These are phyloP conservation scores for Eidolon dupreanum DNA, from an alignment of 2,797 vertebrate species.

Conservation along the genomic window DNA sequence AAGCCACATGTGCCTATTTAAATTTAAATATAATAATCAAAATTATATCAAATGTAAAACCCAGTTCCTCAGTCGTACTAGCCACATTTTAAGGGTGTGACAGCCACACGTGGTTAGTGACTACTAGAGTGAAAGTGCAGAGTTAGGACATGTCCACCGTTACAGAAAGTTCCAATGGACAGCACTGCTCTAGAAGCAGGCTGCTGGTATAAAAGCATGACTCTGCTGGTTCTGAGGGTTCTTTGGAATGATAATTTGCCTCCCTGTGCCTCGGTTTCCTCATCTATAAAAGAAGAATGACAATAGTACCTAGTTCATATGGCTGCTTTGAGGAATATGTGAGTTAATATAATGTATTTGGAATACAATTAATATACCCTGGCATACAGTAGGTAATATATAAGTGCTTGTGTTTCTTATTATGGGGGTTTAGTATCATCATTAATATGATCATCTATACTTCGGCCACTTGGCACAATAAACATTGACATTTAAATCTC, in stretches of 20 bases:
- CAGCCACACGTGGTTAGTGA: background rate
- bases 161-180: background rate
- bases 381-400: background rate
- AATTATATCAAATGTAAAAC: background rate
- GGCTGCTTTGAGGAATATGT: background rate
- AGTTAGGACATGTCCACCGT: background rate
- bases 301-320: background rate
- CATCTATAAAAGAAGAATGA: background rate
- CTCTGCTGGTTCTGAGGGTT: background rate
- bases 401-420: background rate
- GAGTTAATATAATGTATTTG: background rate
- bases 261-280: background rate
- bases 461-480: background rate
- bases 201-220: background rate
- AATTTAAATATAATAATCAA: background rate
- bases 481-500: background rate
- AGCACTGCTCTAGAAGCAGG: background rate
- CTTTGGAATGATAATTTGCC: background rate
- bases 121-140: background rate
- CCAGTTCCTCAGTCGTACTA: background rate
- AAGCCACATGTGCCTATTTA: background rate
- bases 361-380: background rate
- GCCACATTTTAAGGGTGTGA: background rate
- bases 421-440: background rate
- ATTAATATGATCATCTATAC: background rate